Conservation (phyloP, 1,140 invertebrate genomes). For the Sweltsa coloradensis region DNA sequence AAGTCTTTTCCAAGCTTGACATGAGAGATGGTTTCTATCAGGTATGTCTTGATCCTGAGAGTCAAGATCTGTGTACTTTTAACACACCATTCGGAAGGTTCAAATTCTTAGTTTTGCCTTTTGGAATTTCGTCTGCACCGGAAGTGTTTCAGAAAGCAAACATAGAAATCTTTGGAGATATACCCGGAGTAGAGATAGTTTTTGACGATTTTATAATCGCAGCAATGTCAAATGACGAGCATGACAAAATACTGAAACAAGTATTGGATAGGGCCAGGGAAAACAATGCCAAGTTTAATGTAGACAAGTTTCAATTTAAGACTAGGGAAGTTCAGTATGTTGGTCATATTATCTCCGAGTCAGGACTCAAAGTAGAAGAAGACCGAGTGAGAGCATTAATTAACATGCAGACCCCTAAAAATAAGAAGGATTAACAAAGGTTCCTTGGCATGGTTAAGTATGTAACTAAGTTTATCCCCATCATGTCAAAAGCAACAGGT, state of each 20-base stretch:
- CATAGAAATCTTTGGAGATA: slow-evolving; percentile 19
- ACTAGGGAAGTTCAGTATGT: not conserved
- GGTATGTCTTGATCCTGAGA: slow-evolving; percentile 26
- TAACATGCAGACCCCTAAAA: slow-evolving; percentile 23
- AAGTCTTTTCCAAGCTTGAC: slow-evolving; percentile 14
- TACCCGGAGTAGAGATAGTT: slow-evolving; percentile 23
- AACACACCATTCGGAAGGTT: slow-evolving; percentile 31
- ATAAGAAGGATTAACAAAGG: slow-evolving; percentile 21
- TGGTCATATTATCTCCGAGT: not conserved
- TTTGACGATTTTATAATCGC: slow-evolving; percentile 28
- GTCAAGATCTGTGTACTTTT: slow-evolving; percentile 30
- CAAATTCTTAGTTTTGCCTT: slow-evolving; percentile 27
- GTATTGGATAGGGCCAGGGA: not conserved
- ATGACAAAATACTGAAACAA: not conserved
- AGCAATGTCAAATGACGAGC: not conserved
- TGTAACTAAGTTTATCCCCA: slow-evolving; percentile 19
- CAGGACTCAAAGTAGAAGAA: slow-evolving; percentile 23
- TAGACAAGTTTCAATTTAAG: slow-evolving; percentile 3
- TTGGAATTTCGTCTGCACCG: slow-evolving; percentile 27
- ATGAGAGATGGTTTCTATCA: slow-evolving; percentile 28
- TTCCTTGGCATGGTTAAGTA: slow-evolving; percentile 28
- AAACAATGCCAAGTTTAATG: not conserved
- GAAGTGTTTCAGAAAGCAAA: slow-evolving; percentile 20
- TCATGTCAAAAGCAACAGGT: slow-evolving; percentile 12
- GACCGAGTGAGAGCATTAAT: slow-evolving; percentile 26